phyloP scores from a whole-genome alignment of 2,888 invertebrate genomes.

The Malthinus flaveolus region DNA sequence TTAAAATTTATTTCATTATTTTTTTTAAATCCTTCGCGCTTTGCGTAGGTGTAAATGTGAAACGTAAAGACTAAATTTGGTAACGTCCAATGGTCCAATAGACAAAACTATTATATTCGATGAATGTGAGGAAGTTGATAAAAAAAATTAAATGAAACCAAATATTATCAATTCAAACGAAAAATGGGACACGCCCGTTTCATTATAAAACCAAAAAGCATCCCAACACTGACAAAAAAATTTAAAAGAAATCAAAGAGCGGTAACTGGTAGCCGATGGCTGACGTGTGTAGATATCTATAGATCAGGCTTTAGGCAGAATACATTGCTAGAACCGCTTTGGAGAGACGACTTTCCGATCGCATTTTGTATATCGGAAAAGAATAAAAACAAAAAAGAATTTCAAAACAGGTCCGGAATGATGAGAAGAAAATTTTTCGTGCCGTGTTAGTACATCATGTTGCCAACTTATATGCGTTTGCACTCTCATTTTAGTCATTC shows the following conservation, averaged over 20 bases:
- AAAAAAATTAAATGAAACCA: constrained; percentile 13
- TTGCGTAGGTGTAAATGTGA: too few relatives aligned
- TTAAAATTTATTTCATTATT: too few relatives aligned
- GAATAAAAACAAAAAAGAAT: constrained; percentile 36
- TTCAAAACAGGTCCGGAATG: constrained; percentile 37
- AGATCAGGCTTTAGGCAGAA: constrained; percentile 36
- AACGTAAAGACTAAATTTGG: too few relatives aligned
- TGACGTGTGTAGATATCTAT: constrained; percentile 40
- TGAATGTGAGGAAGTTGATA: background rate
- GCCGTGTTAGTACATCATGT: background rate
- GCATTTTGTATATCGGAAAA: constrained; percentile 40
- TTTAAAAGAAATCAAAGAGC: constrained; percentile 32
- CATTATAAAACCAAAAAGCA: constrained; percentile 37
- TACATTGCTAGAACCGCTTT: constrained; percentile 38
- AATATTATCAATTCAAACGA: constrained; percentile 19
- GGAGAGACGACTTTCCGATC: constrained; percentile 36
- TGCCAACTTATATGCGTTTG: too few relatives aligned
- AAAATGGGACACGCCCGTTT: constrained; percentile 24
- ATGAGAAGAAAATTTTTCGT: constrained; percentile 26
- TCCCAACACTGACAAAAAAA: constrained; percentile 30
- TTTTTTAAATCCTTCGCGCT: too few relatives aligned
- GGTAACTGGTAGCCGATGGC: constrained; percentile 39
- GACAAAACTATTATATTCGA: too few relatives aligned
- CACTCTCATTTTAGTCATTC: too few relatives aligned
- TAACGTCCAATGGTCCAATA: too few relatives aligned